Conservation (phyloP, 2,797 vertebrate species). For the Geotrypetes seraphini region DNA sequence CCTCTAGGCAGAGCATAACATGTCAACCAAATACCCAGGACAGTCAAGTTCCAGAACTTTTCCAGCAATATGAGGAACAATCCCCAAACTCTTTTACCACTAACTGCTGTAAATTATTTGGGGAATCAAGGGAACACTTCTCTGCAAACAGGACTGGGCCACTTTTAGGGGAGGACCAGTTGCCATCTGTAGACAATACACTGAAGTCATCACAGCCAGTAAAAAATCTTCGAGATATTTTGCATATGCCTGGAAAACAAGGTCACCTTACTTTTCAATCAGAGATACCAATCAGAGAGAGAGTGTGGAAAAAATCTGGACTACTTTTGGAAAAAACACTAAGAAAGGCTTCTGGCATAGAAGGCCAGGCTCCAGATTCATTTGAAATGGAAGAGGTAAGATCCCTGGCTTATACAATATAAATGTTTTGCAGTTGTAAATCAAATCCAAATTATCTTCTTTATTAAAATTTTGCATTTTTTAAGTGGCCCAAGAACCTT, state of each 20-base stretch:
- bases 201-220: neutral
- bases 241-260: neutral
- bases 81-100: neutral
- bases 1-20: constrained; percentile 41
- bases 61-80: neutral
- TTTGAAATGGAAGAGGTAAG: constrained; percentile 75
- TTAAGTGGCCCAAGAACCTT: no score
- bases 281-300: constrained; percentile 12
- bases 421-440: no score
- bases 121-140: constrained; percentile 3
- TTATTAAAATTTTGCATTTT: no score
- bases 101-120: neutral
- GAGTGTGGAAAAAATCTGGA: neutral
- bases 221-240: neutral
- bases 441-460: no score
- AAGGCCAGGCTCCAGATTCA: constrained; percentile 36
- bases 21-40: neutral
- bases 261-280: neutral
- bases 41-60: neutral
- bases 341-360: constrained; percentile 19
- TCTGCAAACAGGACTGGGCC: constrained; percentile 1
- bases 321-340: constrained; percentile 3
- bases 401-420: no score
- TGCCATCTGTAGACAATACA: neutral
- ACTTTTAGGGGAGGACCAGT: constrained; percentile 29